These are phyloP conservation scores for Cerastoderma edule DNA, from an alignment of 2,888 invertebrate genomes.

Conservation along the genomic window DNA sequence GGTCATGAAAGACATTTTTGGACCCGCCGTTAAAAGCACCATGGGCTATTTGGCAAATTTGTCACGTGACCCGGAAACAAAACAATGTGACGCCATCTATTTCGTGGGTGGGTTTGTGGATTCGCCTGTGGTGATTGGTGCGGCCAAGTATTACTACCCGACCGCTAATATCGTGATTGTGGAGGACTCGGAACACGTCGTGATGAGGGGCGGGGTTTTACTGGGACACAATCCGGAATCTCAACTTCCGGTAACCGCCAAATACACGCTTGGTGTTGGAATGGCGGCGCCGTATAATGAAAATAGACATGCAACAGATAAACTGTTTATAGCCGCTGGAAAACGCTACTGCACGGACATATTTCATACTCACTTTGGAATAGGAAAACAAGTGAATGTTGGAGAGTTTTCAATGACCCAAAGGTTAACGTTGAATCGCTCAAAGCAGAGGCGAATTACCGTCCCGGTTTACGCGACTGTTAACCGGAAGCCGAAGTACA, in stretches of 20 bases:
- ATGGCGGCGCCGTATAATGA: conserved; percentile 64
- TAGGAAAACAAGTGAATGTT: conserved; percentile 32
- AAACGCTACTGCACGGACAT: conserved; percentile 54
- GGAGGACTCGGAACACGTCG: conserved; percentile 56
- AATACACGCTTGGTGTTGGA: conserved; percentile 60
- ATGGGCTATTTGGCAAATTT: conserved; percentile 58
- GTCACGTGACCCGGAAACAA: conserved; percentile 58
- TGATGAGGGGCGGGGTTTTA: conserved; percentile 60
- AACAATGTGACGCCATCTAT: conserved; percentile 54
- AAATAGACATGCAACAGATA: conserved; percentile 53
- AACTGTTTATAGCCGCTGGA: conserved; percentile 45
- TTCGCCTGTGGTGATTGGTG: conserved; percentile 56
- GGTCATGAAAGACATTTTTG: conserved; percentile 60
- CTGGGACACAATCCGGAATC: conserved; percentile 58
- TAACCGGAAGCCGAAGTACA: conserved; percentile 33
- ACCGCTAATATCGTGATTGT: conserved; percentile 61
- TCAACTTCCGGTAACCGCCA: conserved; percentile 40
- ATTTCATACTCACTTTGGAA: conserved; percentile 44
- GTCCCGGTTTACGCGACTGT: conserved; percentile 42
- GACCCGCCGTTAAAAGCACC: conserved; percentile 58
- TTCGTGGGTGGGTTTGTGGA: conserved; percentile 56
- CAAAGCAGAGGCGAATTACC: conserved; percentile 40
- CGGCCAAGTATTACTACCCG: conserved; percentile 62
- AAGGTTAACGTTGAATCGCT: conserved; percentile 41
- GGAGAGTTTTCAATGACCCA: conserved; percentile 31